Evolutionary conservation across 2,888 invertebrate genomes (phyloP).

Genomic region (Andricus curvator): DNA sequence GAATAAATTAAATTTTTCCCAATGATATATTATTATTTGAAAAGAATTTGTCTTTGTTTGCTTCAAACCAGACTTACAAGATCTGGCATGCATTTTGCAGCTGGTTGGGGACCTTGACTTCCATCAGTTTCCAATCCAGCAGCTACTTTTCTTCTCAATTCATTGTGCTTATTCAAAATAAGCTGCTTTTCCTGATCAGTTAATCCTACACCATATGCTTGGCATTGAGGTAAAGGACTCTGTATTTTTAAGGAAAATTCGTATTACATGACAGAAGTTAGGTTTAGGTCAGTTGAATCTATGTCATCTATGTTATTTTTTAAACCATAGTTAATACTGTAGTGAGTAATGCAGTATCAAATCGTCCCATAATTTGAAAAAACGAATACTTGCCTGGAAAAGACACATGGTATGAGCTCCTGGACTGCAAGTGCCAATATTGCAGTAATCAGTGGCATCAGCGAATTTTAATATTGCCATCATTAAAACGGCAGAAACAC

Average conservation of each 20-base stretch:
- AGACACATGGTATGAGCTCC: conserved; percentile 1
- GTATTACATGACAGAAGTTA: not conserved
- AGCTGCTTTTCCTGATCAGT: conserved; percentile 42
- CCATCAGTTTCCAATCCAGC: conserved; percentile 55
- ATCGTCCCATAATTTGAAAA: not conserved
- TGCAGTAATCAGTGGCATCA: not conserved
- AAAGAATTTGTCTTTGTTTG: not conserved
- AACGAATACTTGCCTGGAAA: not conserved
- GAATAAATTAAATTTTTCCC: not conserved
- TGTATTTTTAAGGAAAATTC: not conserved
- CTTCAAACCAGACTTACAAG: not conserved
- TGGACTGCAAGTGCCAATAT: not conserved
- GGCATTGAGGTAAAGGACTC: not conserved
- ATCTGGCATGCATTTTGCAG: conserved; percentile 46
- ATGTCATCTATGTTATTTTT: too few relatives aligned
- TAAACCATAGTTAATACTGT: too few relatives aligned
- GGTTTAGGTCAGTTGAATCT: too few relatives aligned
- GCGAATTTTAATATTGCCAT: not conserved
- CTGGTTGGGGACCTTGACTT: conserved; percentile 59
- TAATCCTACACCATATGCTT: conserved; percentile 45
- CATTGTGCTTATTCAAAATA: conserved; percentile 29
- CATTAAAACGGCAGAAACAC: not conserved
- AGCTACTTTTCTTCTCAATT: conserved; percentile 54
- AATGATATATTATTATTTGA: not conserved
- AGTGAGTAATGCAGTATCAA: too few relatives aligned